Base-by-base conservation (phyloP, 2,797 vertebrate species). In the Phalanger gymnotis region DNA sequence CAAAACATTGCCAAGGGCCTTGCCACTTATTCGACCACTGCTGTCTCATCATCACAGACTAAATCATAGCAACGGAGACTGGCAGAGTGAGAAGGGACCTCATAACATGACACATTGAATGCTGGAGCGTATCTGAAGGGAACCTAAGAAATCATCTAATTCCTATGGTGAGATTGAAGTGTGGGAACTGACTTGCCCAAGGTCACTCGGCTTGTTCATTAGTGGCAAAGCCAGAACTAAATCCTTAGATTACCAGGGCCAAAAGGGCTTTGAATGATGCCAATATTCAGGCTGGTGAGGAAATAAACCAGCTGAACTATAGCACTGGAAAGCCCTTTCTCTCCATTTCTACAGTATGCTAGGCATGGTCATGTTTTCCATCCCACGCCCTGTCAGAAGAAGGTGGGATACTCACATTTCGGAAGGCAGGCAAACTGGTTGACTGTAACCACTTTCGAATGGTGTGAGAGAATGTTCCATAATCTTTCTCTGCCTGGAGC, bases 391-490 rank as follows among this genome's bases (percentile, higher is more conserved):
- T 51, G 1, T 4, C 5, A 1, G 47, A 3, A 51, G 22, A 87
- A 87, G 57, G 58, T 53, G 1, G 1, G 47, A 92, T 96, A 98
- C 98, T 98, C 97, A 98, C 98, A 0, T 96, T 98, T 94, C 96
- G 57, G 93, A 98, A 96, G 53, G 94, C 53, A 0, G 95, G 93
- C 12, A 97, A 90, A 58, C 93, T 53, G 1, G 96, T 4, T 16
- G 96, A 94, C 22, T 93, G 95, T 94, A 98, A 94, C 92, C 98
- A 95, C 94, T 91, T 96, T 93, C 73, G 53, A 91, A 98, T 92
- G 25, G 96, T 90, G 55, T 54, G 94, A 0, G 98, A 96, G 91
- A 99, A 94, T 51, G 96, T n/a, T 14, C 97, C 54, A 0, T 90
- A 92, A 90, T 94, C 96, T 81, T 81, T 95, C 97, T 98, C 98